phyloP scores from a whole-genome alignment of 2,113 vertebrate species.

The Larimichthys crocea region DNA sequence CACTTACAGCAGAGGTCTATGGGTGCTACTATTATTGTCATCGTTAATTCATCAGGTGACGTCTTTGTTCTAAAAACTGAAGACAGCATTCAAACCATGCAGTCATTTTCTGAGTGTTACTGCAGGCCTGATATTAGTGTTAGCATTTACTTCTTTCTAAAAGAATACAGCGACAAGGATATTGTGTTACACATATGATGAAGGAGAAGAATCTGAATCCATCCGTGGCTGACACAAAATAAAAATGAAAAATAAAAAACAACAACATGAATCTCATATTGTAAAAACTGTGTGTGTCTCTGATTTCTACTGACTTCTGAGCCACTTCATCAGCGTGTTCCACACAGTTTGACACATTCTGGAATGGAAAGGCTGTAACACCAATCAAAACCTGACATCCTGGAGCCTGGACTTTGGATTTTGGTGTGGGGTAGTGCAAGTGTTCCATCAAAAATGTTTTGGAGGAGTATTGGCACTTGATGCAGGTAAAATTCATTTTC shows the following conservation, averaged over 20 bases:
- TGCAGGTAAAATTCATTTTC: not conserved
- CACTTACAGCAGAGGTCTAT: no score
- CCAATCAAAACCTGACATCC: not conserved
- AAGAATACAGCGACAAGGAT: no score
- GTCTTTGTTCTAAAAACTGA: no score
- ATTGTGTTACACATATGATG: no score
- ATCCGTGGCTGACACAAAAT: not conserved
- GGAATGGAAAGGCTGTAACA: not conserved
- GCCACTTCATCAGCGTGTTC: not conserved
- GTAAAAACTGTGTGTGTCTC: not conserved
- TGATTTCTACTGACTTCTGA: not conserved
- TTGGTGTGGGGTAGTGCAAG: not conserved
- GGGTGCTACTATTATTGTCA: no score
- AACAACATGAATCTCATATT: not conserved
- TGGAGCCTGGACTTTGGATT: not conserved
- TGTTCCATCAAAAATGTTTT: not conserved
- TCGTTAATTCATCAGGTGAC: no score
- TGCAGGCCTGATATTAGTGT: no score
- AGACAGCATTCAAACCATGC: no score
- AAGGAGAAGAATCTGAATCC: not conserved
- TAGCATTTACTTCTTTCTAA: no score
- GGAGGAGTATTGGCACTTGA: not conserved
- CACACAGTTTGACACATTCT: not conserved
- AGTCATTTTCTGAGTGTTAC: no score
- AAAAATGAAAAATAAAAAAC: not conserved